These are phyloP conservation scores for Crocuta crocuta DNA, from an alignment of 2,113 vertebrate genomes.

Conservation along the genomic window DNA sequence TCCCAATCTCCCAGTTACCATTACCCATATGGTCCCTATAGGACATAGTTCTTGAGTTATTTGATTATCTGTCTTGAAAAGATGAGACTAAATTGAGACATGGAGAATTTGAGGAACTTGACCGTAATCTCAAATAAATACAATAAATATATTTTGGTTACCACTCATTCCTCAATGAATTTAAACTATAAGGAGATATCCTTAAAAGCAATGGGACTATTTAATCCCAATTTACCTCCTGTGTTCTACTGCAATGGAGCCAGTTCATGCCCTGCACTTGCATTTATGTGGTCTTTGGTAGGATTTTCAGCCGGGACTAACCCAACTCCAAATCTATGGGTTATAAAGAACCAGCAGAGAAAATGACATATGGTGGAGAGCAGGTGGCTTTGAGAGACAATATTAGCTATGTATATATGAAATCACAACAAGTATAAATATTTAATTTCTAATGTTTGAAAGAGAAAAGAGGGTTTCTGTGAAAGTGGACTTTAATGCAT, in stretches of 20 bases:
- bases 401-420: slow-evolving; percentile 77
- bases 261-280: background rate
- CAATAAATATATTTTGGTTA: background rate
- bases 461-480: slow-evolving; percentile 68
- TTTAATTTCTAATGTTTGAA: slow-evolving; percentile 74
- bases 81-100: slow-evolving; percentile 5
- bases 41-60: background rate
- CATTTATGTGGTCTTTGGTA: background rate
- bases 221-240: background rate
- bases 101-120: background rate
- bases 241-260: background rate
- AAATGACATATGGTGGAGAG: slow-evolving; percentile 50
- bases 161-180: slow-evolving; percentile 35
- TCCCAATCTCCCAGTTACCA: background rate
- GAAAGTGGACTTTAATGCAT: slow-evolving; percentile 65
- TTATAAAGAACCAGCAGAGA: slow-evolving; percentile 26
- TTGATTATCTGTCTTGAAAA: slow-evolving; percentile 1
- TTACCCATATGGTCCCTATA: background rate
- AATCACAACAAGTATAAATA: slow-evolving; percentile 76
- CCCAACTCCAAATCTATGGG: background rate
- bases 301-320: background rate
- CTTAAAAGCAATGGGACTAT: background rate
- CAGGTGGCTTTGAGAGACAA: slow-evolving; percentile 63
- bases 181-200: background rate
- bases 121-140: slow-evolving; percentile 24